Percentiles rank a stretch among this genome's conserved stretches.
These are phyloP conservation scores for Brachyhypopomus occidentalis DNA, from an alignment of 2,113 vertebrate species.

Conservation along the genomic window DNA sequence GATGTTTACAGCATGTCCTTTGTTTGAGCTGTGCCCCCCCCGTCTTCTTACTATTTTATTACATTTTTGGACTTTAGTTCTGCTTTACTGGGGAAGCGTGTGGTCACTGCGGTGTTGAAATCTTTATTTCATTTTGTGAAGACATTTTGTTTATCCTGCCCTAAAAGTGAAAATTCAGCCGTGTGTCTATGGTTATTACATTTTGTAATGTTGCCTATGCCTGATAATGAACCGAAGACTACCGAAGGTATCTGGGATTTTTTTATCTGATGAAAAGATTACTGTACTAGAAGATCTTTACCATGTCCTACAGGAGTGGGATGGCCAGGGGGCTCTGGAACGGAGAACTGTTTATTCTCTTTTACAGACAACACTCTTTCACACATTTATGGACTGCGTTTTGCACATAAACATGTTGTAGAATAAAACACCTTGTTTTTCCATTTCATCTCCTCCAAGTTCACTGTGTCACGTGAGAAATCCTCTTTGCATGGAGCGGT, in stretches of 20 bases:
- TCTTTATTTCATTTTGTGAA: conserved; percentile 9
- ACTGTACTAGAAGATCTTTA: neutral
- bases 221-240: neutral
- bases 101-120: neutral
- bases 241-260: neutral
- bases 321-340: neutral
- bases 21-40: neutral
- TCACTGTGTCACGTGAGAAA: too few species aligned
- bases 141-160: neutral
- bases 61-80: neutral
- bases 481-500: neutral
- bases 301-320: neutral
- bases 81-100: neutral
- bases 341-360: neutral
- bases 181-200: neutral
- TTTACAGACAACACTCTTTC: neutral
- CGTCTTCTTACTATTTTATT: neutral
- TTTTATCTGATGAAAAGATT: neutral
- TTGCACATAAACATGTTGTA: conserved; percentile 17
- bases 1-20: neutral
- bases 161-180: neutral
- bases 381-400: neutral
- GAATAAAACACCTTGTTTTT: conserved; percentile 22
- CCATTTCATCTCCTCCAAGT: neutral
- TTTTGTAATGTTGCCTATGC: neutral